Base-by-base conservation (phyloP, 2,888 invertebrate genomes). In the Chydorus sphaericus region DNA sequence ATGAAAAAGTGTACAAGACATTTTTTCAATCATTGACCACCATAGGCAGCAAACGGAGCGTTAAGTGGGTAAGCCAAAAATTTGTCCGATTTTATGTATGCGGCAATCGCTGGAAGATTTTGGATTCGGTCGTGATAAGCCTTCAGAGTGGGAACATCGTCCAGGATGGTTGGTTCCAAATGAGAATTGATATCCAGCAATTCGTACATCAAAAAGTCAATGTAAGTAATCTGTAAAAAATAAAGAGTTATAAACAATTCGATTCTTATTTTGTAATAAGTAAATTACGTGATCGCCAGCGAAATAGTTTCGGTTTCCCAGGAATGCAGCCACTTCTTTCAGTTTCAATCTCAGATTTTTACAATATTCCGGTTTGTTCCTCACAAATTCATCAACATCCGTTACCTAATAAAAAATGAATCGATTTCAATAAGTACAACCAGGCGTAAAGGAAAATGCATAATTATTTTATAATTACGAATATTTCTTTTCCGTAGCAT, bases 191-290 rank as follows among this genome's bases (percentile, higher is more conserved):
- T 67, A 58, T 70, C 69, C 48, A 72, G 60, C 26, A 68, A 59
- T 58, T 72, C 72, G 58, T 71, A 72, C 59, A 70, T 64, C 7
- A 65, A 61, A 60, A 72, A 72, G 60, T 72, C 72, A 10, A 65
- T 66, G 49, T 66, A 67, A 0, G 69, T 67, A 29, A 68, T 54
- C 70, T 71, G 62, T 14, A 62, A 60, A 20, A 57, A 31, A 30
- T 58, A 57, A 8, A 14, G 8, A 33, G 14, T 10, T 14, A 33
- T 8, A 33, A 14, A 14, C 8, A 33, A 58, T 53, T 57, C 14
- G 8, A 33, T 14, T n/a, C n/a, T n/a, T n/a, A n/a, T n/a, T n/a
- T n/a, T n/a, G n/a, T n/a, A n/a, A n/a, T n/a, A n/a, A 31, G 28
- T 36, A 36, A 55, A 62, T 65, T 61, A 70, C 69, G 54, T 66